Base-by-base conservation (phyloP, 1,140 invertebrate genomes). In the Nixonia krombeini region DNA sequence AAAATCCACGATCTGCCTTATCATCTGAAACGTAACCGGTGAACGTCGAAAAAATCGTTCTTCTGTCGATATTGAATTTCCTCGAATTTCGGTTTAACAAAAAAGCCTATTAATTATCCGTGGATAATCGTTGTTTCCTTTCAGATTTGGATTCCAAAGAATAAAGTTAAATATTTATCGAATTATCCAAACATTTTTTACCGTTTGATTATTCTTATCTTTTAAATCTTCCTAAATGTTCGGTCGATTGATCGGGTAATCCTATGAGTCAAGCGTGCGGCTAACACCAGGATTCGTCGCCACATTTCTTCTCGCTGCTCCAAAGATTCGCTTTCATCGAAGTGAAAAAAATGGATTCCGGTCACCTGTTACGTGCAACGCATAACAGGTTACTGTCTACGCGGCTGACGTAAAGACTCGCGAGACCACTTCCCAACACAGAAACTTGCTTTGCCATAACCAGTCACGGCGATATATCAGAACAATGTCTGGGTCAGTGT, bases 391-490 rank as follows among this genome's bases (percentile, higher is more conserved):
- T 55, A 68, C 51, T 18, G 51, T 37, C 40, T 46, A 45, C 13
- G n/a, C 18, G 16, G 37, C 38, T 42, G 50, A 53, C 50, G 50
- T 53, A 53, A 53, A 2, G 18, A 42, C 26, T 31, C 37, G 21
- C 26, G 21, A 35, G 31, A 55, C 51, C 29, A 45, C 63, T 50
- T 66, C n/a, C 31, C 25, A 47, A 15, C 41, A 45, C 9, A n/a
- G n/a, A 52, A 69, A 56, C 57, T 51, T 40, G 55, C 65, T 44
- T 59, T 64, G 31, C 53, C 42, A 53, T 59, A 58, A 64, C n/a
- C 15, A 53, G 35, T 15, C 38, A 26, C 25, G 52, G 47, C n/a
- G 45, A 31, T 58, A 46, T 28, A 37, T 7, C 21, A 49, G 50
- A 42, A 9, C 16, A 50, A 59, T 50, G 45, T 50, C 50, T 53